phyloP scores from a whole-genome alignment of 2,797 vertebrate species.

The Craterocephalus amniculus region DNA sequence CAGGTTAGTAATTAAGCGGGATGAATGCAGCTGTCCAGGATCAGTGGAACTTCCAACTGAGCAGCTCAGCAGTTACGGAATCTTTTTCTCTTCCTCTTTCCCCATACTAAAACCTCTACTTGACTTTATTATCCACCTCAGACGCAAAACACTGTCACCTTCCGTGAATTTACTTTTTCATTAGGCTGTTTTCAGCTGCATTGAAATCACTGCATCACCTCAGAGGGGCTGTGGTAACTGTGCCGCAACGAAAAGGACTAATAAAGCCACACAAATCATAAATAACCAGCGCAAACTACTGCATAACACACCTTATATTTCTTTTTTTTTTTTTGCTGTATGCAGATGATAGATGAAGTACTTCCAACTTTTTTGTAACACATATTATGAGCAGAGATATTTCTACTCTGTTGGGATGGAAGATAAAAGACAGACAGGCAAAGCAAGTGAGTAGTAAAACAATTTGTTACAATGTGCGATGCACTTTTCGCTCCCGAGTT shows the following conservation, averaged over 20 bases:
- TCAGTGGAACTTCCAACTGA: constrained; percentile 42
- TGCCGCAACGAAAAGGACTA: neutral
- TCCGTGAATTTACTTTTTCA: constrained; percentile 27
- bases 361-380: too few species aligned
- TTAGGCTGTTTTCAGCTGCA: constrained; percentile 38
- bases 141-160: constrained; percentile 43
- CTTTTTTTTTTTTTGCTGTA: too few species aligned
- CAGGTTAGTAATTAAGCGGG: constrained; percentile 59
- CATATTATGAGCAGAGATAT: too few species aligned
- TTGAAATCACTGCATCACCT: constrained; percentile 12
- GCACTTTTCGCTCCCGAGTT: too few species aligned
- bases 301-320: too few species aligned
- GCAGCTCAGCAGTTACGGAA: constrained; percentile 32
- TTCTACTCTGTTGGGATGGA: too few species aligned
- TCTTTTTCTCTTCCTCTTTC: constrained; percentile 21
- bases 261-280: neutral
- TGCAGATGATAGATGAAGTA: too few species aligned
- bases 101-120: constrained; percentile 5
- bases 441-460: neutral
- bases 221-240: neutral
- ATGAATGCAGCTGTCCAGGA: constrained; percentile 50
- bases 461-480: too few species aligned
- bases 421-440: too few species aligned
- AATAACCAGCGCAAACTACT: too few species aligned
- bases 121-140: constrained; percentile 34